These are phyloP conservation scores for Meriones unguiculatus DNA, from an alignment of 2,113 vertebrate species.

Conservation along the genomic window DNA sequence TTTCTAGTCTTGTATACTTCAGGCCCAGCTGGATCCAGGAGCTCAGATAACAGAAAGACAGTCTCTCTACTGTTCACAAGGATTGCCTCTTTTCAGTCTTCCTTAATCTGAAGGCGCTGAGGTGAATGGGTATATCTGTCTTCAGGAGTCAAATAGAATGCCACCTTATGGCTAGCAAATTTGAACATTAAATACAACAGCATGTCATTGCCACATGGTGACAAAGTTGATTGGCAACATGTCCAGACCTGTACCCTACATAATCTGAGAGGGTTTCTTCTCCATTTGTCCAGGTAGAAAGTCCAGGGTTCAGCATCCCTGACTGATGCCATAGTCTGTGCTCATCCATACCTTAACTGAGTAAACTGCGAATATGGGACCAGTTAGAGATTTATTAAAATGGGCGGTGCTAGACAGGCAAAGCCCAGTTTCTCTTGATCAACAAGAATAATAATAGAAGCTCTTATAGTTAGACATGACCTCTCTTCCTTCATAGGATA, in stretches of 20 bases:
- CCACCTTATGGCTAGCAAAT: rapidly evolving
- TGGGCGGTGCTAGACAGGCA: not conserved
- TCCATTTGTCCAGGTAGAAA: not conserved
- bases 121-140: not conserved
- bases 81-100: not conserved
- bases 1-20: not conserved
- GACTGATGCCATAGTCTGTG: not conserved
- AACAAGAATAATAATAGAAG: not conserved
- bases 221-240: not conserved
- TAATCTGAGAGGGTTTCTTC: not conserved
- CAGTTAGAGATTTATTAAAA: not conserved
- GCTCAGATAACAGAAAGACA: too few relatives aligned
- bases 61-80: not conserved
- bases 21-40: not conserved
- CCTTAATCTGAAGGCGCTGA: not conserved
- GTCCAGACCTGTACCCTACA: not conserved
- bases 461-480: not conserved
- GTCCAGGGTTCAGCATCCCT: not conserved
- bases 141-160: not conserved
- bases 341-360: too few relatives aligned
- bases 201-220: not conserved
- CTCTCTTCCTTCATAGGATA: not conserved
- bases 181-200: not conserved
- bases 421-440: not conserved
- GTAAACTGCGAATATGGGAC: not conserved